Base-by-base conservation (phyloP, 2,888 invertebrate species). In the Amiota communis region DNA sequence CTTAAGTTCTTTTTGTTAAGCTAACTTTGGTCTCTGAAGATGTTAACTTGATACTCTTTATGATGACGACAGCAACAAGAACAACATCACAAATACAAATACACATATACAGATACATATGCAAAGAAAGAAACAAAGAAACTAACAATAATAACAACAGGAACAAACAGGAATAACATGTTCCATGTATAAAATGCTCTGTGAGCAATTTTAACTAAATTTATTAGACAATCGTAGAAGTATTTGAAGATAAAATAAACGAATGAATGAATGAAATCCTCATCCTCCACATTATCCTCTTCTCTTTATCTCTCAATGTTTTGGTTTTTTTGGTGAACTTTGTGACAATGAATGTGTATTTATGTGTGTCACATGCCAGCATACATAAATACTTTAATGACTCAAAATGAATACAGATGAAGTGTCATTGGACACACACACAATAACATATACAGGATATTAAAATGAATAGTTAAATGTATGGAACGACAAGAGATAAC, bases 21-120 rank as follows among this genome's bases (percentile, higher is more conserved):
- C 13, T 65, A 13, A 13, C 46, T 65, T 65, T 65, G 46, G 46
- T 15, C 15, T 68, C 51, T 20, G 11, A 23, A 20, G 67, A 76
- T 79, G 77, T 85, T 84, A 76, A 78, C 78, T 83, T 85, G 85
- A 83, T 83, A 53, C 53, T 8, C n/a, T 53, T 53, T 53, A 53
- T 15, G 53, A 36, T 36, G 36, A 36, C 36, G 36, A 36, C 36
- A 36, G 36, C 36, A 36, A 36, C 36, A 36, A 36, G 36, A 36
- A 36, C 36, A 36, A 36, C 8, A 53, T 17, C 59, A 59, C 20
- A 20, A 17, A 17, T 10, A 59, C 17, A 20, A 0, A 59, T 11
- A 59, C 20, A 20, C 6, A 59, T 23, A 59, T 10, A 59, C 17
- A 17, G 10, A n/a, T 79, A 80, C 80, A 76, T 63, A 72, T 68